Base-by-base conservation (phyloP, 2,113 vertebrate genomes). In the Poecilia latipinna region DNA sequence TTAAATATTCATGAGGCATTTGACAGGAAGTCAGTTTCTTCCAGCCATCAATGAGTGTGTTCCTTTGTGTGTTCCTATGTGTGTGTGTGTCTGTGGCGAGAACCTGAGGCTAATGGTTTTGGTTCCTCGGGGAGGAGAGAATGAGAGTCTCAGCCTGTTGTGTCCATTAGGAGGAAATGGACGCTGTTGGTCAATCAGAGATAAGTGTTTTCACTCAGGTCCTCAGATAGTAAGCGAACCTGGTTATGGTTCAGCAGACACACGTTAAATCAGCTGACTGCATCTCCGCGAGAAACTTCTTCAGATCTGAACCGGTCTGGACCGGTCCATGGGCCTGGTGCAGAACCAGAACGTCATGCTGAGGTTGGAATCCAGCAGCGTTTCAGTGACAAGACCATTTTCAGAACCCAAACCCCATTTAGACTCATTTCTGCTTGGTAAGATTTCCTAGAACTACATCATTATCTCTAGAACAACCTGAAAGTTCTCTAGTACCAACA, bases 91-190 rank as follows among this genome's bases (percentile, higher is more conserved):
- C 33, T 65, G 32, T 29, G 62, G 26, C 13, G 29, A 71, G 82
- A 54, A 69, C 66, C 64, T 77, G 1, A 0, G 0, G 26, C 75
- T 91, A 91, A 90, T 91, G 88, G 74, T 68, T 77, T 39, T 37
- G n/a, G 68, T 71, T 85, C 89, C 77, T 76, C 1, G 28, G 84
- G 79, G 89, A 82, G 11, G 26, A 28, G 66, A 65, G 77, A 83
- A 78, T 75, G 71, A 71, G 72, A 66, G 33, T 29, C 54, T 8
- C 71, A 72, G 48, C 68, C 82, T 71, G 75, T 67, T 33, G 29
- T n/a, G 57, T 84, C 87, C 90, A 92, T 92, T 92, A 92, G 75
- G 57, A 88, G 89, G 87, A 89, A 90, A 89, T 89, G 86, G 79
- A 80, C 1, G 1, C 37, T 78, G 44, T 61, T 4, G 6, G 31